phyloP scores from a whole-genome alignment of 2,797 vertebrate species.

The Coendou prehensilis region DNA sequence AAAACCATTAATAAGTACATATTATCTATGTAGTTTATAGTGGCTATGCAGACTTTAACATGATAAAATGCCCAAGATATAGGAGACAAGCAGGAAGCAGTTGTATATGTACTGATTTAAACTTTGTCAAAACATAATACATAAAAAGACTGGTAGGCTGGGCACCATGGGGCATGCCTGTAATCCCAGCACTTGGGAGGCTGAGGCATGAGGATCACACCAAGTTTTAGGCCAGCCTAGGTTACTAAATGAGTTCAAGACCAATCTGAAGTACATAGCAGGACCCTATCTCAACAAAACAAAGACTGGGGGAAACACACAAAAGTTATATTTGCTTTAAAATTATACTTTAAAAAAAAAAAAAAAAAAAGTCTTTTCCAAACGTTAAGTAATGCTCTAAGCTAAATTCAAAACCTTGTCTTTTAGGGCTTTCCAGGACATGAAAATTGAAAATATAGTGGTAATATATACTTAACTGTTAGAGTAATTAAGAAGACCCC shows the following conservation, averaged over 20 bases:
- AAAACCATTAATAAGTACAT: not conserved
- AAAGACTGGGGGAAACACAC: not conserved
- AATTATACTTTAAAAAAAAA: not conserved
- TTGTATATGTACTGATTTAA: not conserved
- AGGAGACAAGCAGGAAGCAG: conserved; percentile 40
- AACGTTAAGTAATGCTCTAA: conserved; percentile 6
- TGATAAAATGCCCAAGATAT: conserved; percentile 5
- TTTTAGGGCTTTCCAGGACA: not conserved
- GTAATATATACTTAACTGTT: conserved; percentile 29
- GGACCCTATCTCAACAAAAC: not conserved
- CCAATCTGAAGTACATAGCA: not conserved
- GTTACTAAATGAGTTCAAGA: not conserved
- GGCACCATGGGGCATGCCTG: not conserved
- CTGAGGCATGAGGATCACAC: not conserved
- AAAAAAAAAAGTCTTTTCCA: not conserved
- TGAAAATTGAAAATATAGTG: not conserved
- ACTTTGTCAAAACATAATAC: conserved; percentile 19
- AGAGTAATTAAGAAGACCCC: not conserved
- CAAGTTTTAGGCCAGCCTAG: not conserved
- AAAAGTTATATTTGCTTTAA: conserved; percentile 43
- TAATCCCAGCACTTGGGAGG: not conserved
- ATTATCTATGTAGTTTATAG: not conserved
- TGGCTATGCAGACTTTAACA: not conserved
- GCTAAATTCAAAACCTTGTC: not conserved
- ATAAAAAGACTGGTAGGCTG: not conserved